These are phyloP conservation scores for Trialeurodes vaporariorum DNA, from an alignment of 1,140 invertebrate genomes.

Conservation along the genomic window DNA sequence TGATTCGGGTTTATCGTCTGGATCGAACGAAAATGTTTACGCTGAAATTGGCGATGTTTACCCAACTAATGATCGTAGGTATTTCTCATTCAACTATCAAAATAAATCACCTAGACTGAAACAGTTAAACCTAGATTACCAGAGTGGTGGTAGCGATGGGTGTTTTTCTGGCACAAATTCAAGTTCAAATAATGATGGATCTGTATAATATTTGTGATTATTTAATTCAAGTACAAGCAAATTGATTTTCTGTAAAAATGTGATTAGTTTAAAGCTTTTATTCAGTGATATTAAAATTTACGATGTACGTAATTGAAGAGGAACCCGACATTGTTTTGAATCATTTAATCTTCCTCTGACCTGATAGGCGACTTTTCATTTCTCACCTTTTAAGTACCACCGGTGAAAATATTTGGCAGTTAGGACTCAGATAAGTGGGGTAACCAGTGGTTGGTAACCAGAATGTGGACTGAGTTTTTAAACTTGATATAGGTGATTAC, in stretches of 20 bases:
- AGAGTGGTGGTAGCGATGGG: slow-evolving; percentile 15
- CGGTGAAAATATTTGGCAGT: too few species aligned
- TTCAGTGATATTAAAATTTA: neutral
- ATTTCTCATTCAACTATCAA: slow-evolving; percentile 15
- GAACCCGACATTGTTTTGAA: too few species aligned
- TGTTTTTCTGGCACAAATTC: slow-evolving; percentile 15
- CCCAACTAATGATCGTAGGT: slow-evolving; percentile 9
- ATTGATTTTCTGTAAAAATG: neutral
- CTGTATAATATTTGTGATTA: neutral
- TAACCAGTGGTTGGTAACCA: too few species aligned
- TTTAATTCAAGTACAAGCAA: neutral
- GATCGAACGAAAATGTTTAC: slow-evolving; percentile 12
- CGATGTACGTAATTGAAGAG: too few species aligned
- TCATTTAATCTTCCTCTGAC: too few species aligned
- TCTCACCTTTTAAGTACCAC: too few species aligned
- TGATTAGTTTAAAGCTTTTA: neutral
- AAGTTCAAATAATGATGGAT: neutral
- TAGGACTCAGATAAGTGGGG: too few species aligned
- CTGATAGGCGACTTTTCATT: too few species aligned
- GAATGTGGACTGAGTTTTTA: too few species aligned
- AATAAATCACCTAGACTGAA: neutral
- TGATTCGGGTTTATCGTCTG: slow-evolving; percentile 1
- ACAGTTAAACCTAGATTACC: slow-evolving; percentile 10
- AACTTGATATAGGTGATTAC: too few species aligned
- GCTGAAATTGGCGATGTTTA: slow-evolving; percentile 17